Evolutionary conservation across 2,888 invertebrate species (phyloP).

Genomic region (Xestia c-nigrum): DNA sequence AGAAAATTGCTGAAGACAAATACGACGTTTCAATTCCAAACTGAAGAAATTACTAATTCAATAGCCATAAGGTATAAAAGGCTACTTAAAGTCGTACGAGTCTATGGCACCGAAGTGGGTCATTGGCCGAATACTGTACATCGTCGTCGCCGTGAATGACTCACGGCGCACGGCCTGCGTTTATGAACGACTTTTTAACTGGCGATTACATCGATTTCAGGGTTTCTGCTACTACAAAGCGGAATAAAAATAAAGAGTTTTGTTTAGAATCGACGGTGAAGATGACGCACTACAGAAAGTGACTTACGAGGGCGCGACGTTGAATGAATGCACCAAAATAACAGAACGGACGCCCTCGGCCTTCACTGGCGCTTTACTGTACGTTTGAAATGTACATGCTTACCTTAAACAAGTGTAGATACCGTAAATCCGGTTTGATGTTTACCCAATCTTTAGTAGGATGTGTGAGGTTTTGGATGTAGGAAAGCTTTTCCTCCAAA

Average conservation of each 20-base stretch:
- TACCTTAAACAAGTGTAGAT: constrained; percentile 46
- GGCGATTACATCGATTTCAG: constrained; percentile 74
- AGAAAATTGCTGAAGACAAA: constrained; percentile 12
- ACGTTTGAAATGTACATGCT: constrained; percentile 68
- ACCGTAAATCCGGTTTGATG: constrained; percentile 66
- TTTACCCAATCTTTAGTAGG: constrained; percentile 51
- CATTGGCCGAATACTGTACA: constrained; percentile 87
- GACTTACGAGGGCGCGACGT: constrained; percentile 76
- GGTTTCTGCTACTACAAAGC: constrained; percentile 58
- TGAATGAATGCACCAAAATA: constrained; percentile 87
- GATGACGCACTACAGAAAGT: constrained; percentile 76
- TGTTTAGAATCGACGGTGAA: constrained; percentile 64
- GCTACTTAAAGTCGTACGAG: constrained; percentile 64
- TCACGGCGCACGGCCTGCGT: constrained; percentile 80
- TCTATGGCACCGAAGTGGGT: constrained; percentile 83
- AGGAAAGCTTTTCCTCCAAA: constrained; percentile 8
- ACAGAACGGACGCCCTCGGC: constrained; percentile 81
- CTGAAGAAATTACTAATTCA: constrained; percentile 39
- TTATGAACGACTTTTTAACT: constrained; percentile 78
- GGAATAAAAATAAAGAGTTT: constrained; percentile 52
- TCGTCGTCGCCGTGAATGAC: constrained; percentile 78
- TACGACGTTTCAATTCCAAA: constrained; percentile 2
- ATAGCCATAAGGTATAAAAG: constrained; percentile 52
- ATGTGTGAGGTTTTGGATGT: constrained; percentile 26
- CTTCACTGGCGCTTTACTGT: constrained; percentile 75